phyloP scores from a whole-genome alignment of 2,888 invertebrate species.

The Agrochola lota region DNA sequence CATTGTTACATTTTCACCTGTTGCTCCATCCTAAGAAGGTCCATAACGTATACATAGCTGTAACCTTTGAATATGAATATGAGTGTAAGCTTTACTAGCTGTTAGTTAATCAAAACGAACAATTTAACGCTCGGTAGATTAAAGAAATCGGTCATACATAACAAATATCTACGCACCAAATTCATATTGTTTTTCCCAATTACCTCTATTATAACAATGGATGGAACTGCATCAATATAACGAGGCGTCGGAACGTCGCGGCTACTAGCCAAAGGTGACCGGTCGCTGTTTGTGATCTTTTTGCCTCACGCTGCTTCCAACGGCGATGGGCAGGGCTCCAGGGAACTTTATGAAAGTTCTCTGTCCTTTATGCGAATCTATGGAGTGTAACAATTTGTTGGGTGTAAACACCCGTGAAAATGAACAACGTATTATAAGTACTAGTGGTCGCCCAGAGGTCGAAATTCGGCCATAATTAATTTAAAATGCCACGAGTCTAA shows the following conservation, averaged over 20 bases:
- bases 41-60: not conserved
- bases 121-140: not conserved
- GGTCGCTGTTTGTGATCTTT: conserved; percentile 45
- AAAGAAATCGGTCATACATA: not conserved
- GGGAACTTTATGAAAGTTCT: conserved; percentile 33
- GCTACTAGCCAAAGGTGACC: conserved; percentile 61
- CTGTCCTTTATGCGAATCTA: not conserved
- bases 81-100: not conserved
- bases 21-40: not conserved
- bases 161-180: conserved; percentile 1
- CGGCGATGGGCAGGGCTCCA: conserved; percentile 38
- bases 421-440: not conserved
- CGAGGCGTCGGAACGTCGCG: conserved; percentile 58
- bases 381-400: conserved; percentile 11
- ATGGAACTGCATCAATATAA: conserved; percentile 58
- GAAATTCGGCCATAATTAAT: no score
- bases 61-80: not conserved
- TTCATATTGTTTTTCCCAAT: conserved; percentile 36
- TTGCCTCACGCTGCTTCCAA: conserved; percentile 33
- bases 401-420: conserved; percentile 12
- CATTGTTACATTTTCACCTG: not conserved
- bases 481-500: no score
- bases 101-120: not conserved
- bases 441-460: no score
- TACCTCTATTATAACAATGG: conserved; percentile 29